Base-by-base conservation (phyloP, 2,797 vertebrate species). In the Tangara arthus region DNA sequence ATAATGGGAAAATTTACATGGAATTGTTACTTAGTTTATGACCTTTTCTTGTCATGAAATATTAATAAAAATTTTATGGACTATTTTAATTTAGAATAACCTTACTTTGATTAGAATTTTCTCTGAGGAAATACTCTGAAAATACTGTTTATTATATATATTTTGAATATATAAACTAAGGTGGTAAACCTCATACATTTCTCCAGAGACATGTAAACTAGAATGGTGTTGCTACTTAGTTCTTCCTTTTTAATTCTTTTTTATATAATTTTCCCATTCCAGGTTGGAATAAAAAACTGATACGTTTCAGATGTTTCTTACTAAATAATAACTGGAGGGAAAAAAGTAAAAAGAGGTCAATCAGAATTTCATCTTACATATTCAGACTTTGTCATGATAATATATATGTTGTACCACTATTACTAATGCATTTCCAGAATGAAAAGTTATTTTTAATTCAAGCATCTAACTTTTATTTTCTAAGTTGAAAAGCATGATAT, bases 31-130 rank as follows among this genome's bases (percentile, higher is more conserved):
- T 91, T 90, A 82, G 83, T 93, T 81, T 87, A 52, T 84, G 37
- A 60, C 18, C 47, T 49, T 94, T 95, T 93, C 55, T 95, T 93
- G 84, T 55, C 24, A 95, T 93, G 16, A 97, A 96, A 95, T 96
- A 82, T 87, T 96, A 91, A 97, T 93, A 90, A 66, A 94, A 90
- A 90, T 59, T 83, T 75, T 44, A 89, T 84, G 56, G 63, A 71
- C 94, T 42, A 76, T 96, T 95, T 97, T 96, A 26, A 97, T 95
- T 96, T 96, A 92, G 39, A 87, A 82, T 93, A 96, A 56, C 39
- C 86, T 95, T 94, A 94, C 69, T 93, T 90, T 97, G 75, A 96
- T 96, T 96, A 96, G 89, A 70, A 84, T 94, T 93, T 91, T 95
- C 76, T 96, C 85, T 95, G 84, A 94, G 55, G 49, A 55, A 84